Base-by-base conservation (phyloP, 2,888 invertebrate genomes). In the Barypeithes pellucidus region DNA sequence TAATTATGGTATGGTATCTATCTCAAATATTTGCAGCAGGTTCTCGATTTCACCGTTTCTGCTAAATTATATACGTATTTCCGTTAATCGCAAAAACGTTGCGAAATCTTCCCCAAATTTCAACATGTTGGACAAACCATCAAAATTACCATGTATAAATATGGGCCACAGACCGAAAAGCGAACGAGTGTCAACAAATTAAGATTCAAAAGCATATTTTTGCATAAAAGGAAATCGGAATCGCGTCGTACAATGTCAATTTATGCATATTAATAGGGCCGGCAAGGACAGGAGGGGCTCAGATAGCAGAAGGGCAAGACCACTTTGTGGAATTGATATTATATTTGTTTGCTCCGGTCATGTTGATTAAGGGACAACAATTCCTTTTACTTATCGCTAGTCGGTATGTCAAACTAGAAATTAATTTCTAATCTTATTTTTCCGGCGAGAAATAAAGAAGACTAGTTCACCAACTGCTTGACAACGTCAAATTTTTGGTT, bases 221-320 rank as follows among this genome's bases (percentile, higher is more conserved):
- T 82, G 81, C 81, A 81, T 82, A 81, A 81, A 79, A 80, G 72
- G 57, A 70, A n/a, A 79, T 78, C 79, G 77, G 76, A 79, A 78
- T 72, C 75, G 61, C 79, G 78, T 78, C 77, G 80, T 79, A 36
- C 82, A 81, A 82, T 82, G 82, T 82, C 82, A 81, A 82, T 82
- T 82, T 82, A 83, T 82, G 81, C 82, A 83, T 83, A 83, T 83
- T 83, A 82, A 83, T 82, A 43, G 50, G 43, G 20, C 18, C 52
- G 20, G 36, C 20, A 47, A 65, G 14, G 20, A 22, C 24, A 16
- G 9, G n/a, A 68, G 20, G 47, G 59, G 60, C 59, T 57, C 29
- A 33, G 54, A 57, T 57, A 57, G n/a, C 54, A 8, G 2, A 57
- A 33, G 54, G 54, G 54, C 54, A 57, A 57, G 18, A 33, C 33